Base-by-base conservation (phyloP, 2,113 vertebrate genomes). In the Vanacampus margaritifer region DNA sequence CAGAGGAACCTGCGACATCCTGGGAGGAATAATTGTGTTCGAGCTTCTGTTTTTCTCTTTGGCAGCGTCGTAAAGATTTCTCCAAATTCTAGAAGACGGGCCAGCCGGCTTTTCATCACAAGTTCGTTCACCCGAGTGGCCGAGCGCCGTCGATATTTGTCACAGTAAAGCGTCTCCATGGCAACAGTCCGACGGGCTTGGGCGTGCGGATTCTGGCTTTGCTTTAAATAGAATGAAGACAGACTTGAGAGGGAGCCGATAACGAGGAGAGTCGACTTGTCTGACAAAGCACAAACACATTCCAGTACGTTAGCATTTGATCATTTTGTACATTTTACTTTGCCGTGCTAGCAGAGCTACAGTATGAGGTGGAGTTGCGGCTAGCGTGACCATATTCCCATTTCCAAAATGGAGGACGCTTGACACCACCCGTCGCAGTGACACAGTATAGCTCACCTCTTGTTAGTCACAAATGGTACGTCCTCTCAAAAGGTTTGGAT, bases 151-250 rank as follows among this genome's bases (percentile, higher is more conserved):
- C 26, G 35, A 56, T n/a, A 21, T 17, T 59, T 17, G 21, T 51
- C n/a, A 23, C 48, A 10, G 60, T 45, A 45, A 41, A 24, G 50
- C 35, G 46, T 78, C 60, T 69, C 69, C 73, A 76, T 69, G 53
- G 62, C 62, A 78, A 74, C 65, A 72, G 36, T 28, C 9, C 10
- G 57, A 14, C 66, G 39, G 36, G 59, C 21, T 60, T 14, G 6
- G 48, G 68, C 53, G 43, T 61, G 23, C 39, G 58, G 58, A 39
- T 65, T 21, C 37, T 50, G 54, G 57, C 69, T 58, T 48, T 58
- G 60, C 70, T 59, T 62, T 65, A 9, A 72, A 46, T 64, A 64
- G 43, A 64, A 28, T 19, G 6, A 58, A 35, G 23, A 21, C 50
- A 56, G 65, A 67, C 57, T 51, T 64, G 53, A 64, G n/a, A 39